Conservation (phyloP, 1,140 invertebrate genomes). For the Bombus confusus region DNA sequence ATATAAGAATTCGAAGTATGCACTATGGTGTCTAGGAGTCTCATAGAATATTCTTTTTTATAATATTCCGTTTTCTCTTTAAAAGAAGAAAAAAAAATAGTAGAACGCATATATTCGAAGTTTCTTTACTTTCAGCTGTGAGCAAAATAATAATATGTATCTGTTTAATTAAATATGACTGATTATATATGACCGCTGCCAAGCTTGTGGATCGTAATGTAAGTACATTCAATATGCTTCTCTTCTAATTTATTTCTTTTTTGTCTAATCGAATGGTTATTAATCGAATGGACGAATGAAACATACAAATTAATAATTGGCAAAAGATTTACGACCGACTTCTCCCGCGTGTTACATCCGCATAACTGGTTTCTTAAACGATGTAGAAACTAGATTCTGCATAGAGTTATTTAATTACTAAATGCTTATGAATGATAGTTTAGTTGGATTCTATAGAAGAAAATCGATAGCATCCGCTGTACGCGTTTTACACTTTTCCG, state of each 20-base stretch:
- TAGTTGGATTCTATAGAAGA: background rate
- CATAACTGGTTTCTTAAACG: background rate
- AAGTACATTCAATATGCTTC: background rate
- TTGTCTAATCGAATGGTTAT: background rate
- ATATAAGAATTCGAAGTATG: conserved; percentile 25
- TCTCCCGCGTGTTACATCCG: background rate
- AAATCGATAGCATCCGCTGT: background rate
- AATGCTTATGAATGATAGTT: background rate
- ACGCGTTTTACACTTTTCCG: background rate
- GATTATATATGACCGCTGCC: background rate
- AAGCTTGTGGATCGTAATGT: background rate
- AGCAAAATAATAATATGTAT: too few relatives aligned
- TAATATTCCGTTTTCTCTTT: too few relatives aligned
- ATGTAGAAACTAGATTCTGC: background rate
- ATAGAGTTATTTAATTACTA: background rate
- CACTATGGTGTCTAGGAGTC: background rate
- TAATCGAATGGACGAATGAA: background rate
- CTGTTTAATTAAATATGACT: background rate
- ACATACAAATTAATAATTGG: background rate
- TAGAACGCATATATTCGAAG: background rate
- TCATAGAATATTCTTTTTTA: background rate
- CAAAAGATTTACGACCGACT: background rate
- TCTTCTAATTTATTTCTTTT: too few relatives aligned
- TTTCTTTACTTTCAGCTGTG: background rate
- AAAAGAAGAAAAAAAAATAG: too few relatives aligned